These are phyloP conservation scores for Saguinus midas DNA, from an alignment of 2,113 vertebrate genomes.

Conservation along the genomic window DNA sequence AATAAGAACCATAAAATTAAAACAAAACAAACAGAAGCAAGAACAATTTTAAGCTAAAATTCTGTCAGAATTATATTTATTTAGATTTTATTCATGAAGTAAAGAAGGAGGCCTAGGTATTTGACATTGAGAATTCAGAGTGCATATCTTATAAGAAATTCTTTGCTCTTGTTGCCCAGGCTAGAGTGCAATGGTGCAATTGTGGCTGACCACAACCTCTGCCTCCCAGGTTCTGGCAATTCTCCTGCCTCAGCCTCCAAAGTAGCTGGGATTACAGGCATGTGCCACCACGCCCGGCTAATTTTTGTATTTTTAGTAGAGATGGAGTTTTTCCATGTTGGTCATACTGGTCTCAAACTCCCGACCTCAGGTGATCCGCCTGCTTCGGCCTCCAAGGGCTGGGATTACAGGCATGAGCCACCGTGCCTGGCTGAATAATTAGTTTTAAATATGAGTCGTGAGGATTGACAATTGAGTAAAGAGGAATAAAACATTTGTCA, in stretches of 20 bases:
- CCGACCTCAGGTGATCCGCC: too few species aligned
- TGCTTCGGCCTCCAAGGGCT: too few species aligned
- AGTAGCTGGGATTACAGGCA: too few species aligned
- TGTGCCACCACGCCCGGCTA: too few species aligned
- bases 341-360: too few species aligned
- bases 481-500: neutral
- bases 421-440: neutral
- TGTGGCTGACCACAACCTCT: too few species aligned
- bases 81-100: constrained; percentile 12
- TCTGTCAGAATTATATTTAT: neutral
- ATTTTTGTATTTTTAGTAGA: too few species aligned
- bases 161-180: neutral
- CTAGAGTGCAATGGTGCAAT: too few species aligned
- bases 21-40: neutral
- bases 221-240: too few species aligned
- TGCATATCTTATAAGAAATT: neutral
- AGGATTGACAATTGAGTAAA: neutral
- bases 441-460: neutral
- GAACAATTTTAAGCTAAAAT: neutral
- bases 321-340: too few species aligned
- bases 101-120: neutral
- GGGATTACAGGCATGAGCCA: too few species aligned
- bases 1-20: neutral
- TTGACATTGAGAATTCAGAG: neutral
- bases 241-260: too few species aligned